These are phyloP conservation scores for Amphibalanus amphitrite DNA, from an alignment of 1,140 invertebrate genomes.

Conservation along the genomic window DNA sequence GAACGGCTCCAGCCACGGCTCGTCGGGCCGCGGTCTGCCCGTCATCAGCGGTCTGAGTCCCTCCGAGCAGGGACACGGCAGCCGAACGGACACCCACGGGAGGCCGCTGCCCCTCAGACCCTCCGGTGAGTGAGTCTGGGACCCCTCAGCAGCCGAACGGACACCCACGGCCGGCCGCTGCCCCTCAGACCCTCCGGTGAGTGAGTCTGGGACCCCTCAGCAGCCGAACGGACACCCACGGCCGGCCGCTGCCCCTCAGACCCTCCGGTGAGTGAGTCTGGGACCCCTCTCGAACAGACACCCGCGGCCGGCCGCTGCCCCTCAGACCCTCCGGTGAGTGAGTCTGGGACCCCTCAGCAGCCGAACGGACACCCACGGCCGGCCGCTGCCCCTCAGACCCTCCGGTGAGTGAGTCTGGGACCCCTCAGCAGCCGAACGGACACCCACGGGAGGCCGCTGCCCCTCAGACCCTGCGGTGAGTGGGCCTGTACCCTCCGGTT, in stretches of 20 bases:
- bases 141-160: too few relatives aligned
- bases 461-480: not conserved
- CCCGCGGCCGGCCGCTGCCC: too few relatives aligned
- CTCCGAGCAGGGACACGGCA: not conserved
- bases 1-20: not conserved
- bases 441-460: not conserved
- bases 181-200: not conserved
- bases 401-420: not conserved
- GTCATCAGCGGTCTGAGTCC: not conserved
- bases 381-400: not conserved
- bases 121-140: not conserved
- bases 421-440: not conserved
- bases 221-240: too few relatives aligned
- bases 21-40: not conserved
- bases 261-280: too few relatives aligned
- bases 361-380: not conserved
- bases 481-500: too few relatives aligned
- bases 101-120: not conserved
- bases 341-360: not conserved
- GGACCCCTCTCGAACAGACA: too few relatives aligned
- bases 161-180: too few relatives aligned
- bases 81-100: not conserved
- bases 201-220: too few relatives aligned
- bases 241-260: too few relatives aligned
- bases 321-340: not conserved